These are phyloP conservation scores for Nomada hirtipes DNA, from an alignment of 2,888 invertebrate genomes.

Conservation along the genomic window DNA sequence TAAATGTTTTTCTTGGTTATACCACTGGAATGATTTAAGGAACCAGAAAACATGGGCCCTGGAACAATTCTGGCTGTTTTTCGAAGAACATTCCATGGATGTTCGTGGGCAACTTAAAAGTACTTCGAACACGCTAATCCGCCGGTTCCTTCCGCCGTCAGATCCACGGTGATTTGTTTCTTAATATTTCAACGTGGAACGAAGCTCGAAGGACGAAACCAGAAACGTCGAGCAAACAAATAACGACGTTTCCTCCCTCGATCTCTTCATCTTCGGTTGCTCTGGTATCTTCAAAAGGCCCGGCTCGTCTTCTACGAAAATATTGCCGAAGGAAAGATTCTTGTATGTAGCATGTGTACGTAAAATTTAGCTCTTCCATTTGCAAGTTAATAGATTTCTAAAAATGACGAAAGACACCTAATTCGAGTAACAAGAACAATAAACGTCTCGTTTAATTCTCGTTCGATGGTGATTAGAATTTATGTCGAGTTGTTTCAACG, in stretches of 20 bases:
- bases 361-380: neutral
- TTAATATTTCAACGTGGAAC: constrained; percentile 63
- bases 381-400: neutral
- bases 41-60: constrained; percentile 42
- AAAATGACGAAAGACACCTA: too few relatives aligned
- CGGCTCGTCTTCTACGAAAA: constrained; percentile 1
- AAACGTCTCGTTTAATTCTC: too few relatives aligned
- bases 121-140: constrained; percentile 47
- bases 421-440: too few relatives aligned
- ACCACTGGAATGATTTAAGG: constrained; percentile 50
- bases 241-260: constrained; percentile 39
- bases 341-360: neutral
- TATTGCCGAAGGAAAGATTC: neutral
- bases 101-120: constrained; percentile 8
- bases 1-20: constrained; percentile 55
- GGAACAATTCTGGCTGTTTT: constrained; percentile 52
- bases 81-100: constrained; percentile 50
- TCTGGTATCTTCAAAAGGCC: constrained; percentile 21
- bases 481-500: too few relatives aligned
- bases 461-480: too few relatives aligned
- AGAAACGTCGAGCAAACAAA: constrained; percentile 56
- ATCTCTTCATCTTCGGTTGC: constrained; percentile 30
- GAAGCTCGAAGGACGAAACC: constrained; percentile 34
- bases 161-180: constrained; percentile 67
- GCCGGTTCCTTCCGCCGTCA: constrained; percentile 43